Percentiles rank a stretch among this genome's conserved stretches.
Conservation (phyloP, 2,797 vertebrate genomes). For the Poecilia velifera region DNA sequence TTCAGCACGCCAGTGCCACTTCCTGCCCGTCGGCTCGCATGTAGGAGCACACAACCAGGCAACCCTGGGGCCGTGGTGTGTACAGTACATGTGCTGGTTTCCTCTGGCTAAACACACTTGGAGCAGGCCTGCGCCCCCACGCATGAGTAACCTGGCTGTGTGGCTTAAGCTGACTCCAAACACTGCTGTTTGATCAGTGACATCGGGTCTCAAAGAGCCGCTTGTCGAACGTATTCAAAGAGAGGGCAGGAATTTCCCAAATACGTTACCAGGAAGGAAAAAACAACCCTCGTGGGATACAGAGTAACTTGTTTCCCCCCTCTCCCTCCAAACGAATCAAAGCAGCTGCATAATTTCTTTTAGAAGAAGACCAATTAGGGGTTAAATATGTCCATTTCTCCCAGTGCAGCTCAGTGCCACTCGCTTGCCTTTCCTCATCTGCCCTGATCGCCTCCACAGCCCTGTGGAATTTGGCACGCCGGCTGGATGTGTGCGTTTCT, state of each 20-base stretch:
- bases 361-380: background rate
- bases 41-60: slow-evolving; percentile 20
- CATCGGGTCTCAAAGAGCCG: slow-evolving; percentile 66
- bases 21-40: slow-evolving; percentile 12
- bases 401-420: slow-evolving; percentile 46
- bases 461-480: slow-evolving; percentile 70
- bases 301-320: slow-evolving; percentile 22
- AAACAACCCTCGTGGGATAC: slow-evolving; percentile 57
- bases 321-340: background rate
- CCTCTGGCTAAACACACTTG: slow-evolving; percentile 54
- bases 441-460: slow-evolving; percentile 67
- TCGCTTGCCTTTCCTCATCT: slow-evolving; percentile 63
- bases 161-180: slow-evolving; percentile 60
- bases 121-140: slow-evolving; percentile 49
- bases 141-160: slow-evolving; percentile 70
- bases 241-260: slow-evolving; percentile 66
- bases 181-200: slow-evolving; percentile 72
- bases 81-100: slow-evolving; percentile 61
- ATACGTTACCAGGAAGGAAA: slow-evolving; percentile 44
- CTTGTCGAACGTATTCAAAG: slow-evolving; percentile 72
- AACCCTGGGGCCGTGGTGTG: slow-evolving; percentile 43
- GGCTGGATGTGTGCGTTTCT: slow-evolving; percentile 48
- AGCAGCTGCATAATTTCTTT: background rate
- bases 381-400: slow-evolving; percentile 23
- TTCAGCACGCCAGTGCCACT: background rate